phyloP scores from a whole-genome alignment of 2,888 invertebrate species.

The Patella ulyssiponensis region DNA sequence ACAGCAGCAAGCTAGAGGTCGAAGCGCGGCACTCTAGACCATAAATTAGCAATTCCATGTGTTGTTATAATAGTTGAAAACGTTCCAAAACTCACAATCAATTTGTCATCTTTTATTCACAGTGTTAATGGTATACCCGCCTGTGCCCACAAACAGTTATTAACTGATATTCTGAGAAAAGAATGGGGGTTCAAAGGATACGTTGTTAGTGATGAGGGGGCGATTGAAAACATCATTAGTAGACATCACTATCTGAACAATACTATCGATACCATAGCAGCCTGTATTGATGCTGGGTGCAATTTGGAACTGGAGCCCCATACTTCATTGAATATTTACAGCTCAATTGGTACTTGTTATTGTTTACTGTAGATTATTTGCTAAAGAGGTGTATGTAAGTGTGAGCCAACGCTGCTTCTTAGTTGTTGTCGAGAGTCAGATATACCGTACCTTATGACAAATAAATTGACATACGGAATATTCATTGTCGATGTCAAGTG shows the following conservation, averaged over 20 bases:
- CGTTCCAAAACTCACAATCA: neutral
- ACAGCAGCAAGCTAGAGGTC: no score
- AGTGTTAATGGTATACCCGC: conserved; percentile 55
- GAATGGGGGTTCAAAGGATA: conserved; percentile 53
- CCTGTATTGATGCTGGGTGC: conserved; percentile 28
- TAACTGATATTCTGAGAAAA: conserved; percentile 47
- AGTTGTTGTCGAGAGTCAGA: no score
- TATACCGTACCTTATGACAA: no score
- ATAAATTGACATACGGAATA: no score
- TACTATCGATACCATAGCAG: conserved; percentile 26
- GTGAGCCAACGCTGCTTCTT: no score
- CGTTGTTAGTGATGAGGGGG: conserved; percentile 49
- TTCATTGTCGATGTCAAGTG: no score
- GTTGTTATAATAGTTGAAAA: neutral
- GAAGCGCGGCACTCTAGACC: no score
- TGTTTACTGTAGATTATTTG: neutral
- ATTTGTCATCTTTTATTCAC: neutral
- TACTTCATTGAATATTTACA: neutral
- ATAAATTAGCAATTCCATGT: no score
- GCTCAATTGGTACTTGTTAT: neutral
- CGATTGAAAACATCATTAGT: conserved; percentile 38
- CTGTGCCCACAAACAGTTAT: conserved; percentile 45
- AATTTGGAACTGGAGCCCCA: conserved; percentile 18
- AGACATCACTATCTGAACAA: conserved; percentile 31
- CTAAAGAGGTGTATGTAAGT: no score